These are phyloP conservation scores for Meteorus colon DNA, from an alignment of 2,888 invertebrate species.

Conservation along the genomic window DNA sequence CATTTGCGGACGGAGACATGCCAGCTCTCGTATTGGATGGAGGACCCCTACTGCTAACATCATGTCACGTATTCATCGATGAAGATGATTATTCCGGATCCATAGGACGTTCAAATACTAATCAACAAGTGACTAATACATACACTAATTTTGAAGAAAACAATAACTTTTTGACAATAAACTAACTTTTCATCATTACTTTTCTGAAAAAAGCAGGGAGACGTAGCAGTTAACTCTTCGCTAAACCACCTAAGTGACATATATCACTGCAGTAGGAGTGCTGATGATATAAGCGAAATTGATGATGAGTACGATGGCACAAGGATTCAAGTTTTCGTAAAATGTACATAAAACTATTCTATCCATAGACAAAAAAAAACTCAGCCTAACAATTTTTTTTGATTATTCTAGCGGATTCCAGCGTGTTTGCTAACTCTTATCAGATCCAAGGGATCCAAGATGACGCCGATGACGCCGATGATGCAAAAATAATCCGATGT, in stretches of 20 bases:
- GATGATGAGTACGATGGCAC: slow-evolving; percentile 51
- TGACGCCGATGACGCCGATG: slow-evolving; percentile 65
- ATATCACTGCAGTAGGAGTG: slow-evolving; percentile 60
- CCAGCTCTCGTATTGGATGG: slow-evolving; percentile 59
- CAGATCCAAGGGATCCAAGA: slow-evolving; percentile 22
- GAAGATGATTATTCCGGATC: slow-evolving; percentile 56
- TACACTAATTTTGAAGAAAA: not conserved
- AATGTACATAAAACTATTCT: slow-evolving; percentile 59
- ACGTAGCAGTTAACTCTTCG: too few species aligned
- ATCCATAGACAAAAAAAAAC: not conserved
- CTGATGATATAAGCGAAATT: slow-evolving; percentile 44
- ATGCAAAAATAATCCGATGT: slow-evolving; percentile 77
- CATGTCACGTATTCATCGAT: slow-evolving; percentile 51
- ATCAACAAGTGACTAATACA: not conserved
- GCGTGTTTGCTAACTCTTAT: slow-evolving; percentile 71
- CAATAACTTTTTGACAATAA: too few species aligned
- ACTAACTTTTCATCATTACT: too few species aligned
- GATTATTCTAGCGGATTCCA: slow-evolving; percentile 72
- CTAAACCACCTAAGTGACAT: slow-evolving; percentile 54
- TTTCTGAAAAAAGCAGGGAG: too few species aligned
- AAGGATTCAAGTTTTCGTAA: slow-evolving; percentile 67
- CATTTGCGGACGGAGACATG: slow-evolving; percentile 47
- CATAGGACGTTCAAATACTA: not conserved
- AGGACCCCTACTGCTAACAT: slow-evolving; percentile 58
- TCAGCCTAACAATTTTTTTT: slow-evolving; percentile 44